phyloP scores from a whole-genome alignment of 2,113 vertebrate species.

The Phalacrocorax carbo region DNA sequence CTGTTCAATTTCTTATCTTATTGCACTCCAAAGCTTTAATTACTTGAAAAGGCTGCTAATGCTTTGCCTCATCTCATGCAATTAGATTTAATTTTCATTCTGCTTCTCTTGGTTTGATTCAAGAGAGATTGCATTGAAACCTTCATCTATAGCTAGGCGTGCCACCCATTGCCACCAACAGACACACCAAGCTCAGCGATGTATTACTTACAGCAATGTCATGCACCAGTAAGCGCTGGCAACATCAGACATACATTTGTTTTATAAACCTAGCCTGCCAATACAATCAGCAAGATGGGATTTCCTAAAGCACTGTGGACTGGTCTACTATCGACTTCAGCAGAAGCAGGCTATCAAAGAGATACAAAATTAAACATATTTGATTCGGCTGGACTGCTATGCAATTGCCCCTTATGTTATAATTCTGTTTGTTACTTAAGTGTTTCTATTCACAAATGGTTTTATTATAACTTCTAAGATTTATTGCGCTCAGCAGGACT shows the following conservation, averaged over 20 bases:
- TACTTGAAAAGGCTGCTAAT: constrained; percentile 19
- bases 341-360: not conserved
- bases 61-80: not conserved
- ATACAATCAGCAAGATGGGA: not conserved
- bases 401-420: not conserved
- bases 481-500: not conserved
- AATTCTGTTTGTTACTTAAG: not conserved
- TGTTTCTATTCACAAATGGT: not conserved
- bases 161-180: not conserved
- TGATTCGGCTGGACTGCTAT: not conserved
- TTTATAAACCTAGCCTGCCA: not conserved
- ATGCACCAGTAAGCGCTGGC: not conserved
- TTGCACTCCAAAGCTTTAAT: constrained; percentile 8
- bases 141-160: not conserved
- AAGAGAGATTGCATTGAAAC: not conserved
- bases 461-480: not conserved
- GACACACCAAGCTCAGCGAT: not conserved
- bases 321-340: not conserved
- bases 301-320: not conserved
- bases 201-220: not conserved
- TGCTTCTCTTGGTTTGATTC: not conserved
- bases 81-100: constrained; percentile 6
- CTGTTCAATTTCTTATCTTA: not conserved
- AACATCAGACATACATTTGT: not conserved
- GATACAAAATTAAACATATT: not conserved